Conservation (phyloP, 2,797 vertebrate species). For the Microchirus variegatus region DNA sequence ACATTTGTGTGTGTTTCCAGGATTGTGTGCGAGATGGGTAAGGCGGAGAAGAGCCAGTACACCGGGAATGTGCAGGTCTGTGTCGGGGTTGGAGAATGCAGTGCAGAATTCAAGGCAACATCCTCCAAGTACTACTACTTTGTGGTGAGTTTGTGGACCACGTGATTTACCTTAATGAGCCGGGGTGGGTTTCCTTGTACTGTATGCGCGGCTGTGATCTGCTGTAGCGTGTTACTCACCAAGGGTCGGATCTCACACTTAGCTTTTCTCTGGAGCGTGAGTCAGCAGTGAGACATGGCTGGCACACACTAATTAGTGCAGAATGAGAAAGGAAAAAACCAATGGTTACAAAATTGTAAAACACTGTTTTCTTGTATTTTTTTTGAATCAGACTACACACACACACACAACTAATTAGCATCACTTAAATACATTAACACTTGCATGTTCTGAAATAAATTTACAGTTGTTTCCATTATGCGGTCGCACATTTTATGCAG, state of each 20-base stretch:
- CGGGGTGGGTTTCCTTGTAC: constrained; percentile 12
- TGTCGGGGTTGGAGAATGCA: constrained; percentile 89
- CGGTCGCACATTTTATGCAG: constrained; percentile 52
- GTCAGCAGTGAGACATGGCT: constrained; percentile 34
- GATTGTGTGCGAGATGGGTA: constrained; percentile 98
- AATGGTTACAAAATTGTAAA: constrained; percentile 18
- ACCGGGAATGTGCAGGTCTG: constrained; percentile 94
- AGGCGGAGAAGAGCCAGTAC: constrained; percentile 92
- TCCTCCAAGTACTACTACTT: constrained; percentile 97
- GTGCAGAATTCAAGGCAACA: constrained; percentile 90
- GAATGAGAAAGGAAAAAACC: constrained; percentile 32
- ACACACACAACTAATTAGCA: not conserved
- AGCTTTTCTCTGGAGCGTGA: constrained; percentile 19
- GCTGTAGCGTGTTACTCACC: constrained; percentile 19
- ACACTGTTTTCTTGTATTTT: constrained; percentile 22
- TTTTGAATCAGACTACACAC: not conserved
- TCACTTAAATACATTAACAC: not conserved
- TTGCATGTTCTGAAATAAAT: constrained; percentile 31
- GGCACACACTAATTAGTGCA: constrained; percentile 47
- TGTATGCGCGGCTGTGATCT: constrained; percentile 41
- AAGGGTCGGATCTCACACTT: constrained; percentile 7
- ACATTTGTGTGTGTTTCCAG: constrained; percentile 78
- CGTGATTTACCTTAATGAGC: constrained; percentile 9
- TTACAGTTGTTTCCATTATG: constrained; percentile 55
- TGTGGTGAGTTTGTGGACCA: constrained; percentile 91